phyloP scores from a whole-genome alignment of 1,140 invertebrate species.

The Drosophila pseudoananassae region DNA sequence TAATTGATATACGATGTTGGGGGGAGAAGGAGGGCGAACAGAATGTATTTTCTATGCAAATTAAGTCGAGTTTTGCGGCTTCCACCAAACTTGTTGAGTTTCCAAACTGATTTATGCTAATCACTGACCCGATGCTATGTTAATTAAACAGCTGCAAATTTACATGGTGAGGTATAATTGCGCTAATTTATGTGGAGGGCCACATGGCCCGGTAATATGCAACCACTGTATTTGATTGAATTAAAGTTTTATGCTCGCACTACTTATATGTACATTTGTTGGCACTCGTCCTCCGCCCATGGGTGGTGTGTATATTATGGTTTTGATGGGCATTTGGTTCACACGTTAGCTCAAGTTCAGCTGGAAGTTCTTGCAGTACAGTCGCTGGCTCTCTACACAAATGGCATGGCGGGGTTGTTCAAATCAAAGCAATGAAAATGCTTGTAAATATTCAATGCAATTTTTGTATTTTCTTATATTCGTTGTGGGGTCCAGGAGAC shows the following conservation, averaged over 20 bases:
- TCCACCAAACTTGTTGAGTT: constrained; percentile 63
- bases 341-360: constrained; percentile 46
- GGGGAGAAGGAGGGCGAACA: constrained; percentile 41
- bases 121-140: constrained; percentile 38
- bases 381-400: constrained; percentile 55
- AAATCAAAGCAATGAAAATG: constrained; percentile 82
- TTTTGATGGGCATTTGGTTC: constrained; percentile 36
- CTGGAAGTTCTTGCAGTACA: constrained; percentile 52
- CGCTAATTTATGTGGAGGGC: constrained; percentile 37
- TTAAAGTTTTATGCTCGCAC: constrained; percentile 4
- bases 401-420: constrained; percentile 52
- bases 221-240: constrained; percentile 5
- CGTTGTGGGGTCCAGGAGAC: constrained; percentile 5
- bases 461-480: constrained; percentile 26
- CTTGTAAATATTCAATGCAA: constrained; percentile 82
- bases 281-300: constrained; percentile 20
- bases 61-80: constrained; percentile 36
- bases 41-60: constrained; percentile 42
- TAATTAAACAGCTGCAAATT: constrained; percentile 55
- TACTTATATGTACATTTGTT: constrained; percentile 24
- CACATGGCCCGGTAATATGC: background rate
- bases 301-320: constrained; percentile 11
- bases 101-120: constrained; percentile 69
- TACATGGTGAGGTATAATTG: constrained; percentile 49
- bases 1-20: constrained; percentile 29